Conservation (phyloP, 2,888 invertebrate species). For the Plusia festucae region DNA sequence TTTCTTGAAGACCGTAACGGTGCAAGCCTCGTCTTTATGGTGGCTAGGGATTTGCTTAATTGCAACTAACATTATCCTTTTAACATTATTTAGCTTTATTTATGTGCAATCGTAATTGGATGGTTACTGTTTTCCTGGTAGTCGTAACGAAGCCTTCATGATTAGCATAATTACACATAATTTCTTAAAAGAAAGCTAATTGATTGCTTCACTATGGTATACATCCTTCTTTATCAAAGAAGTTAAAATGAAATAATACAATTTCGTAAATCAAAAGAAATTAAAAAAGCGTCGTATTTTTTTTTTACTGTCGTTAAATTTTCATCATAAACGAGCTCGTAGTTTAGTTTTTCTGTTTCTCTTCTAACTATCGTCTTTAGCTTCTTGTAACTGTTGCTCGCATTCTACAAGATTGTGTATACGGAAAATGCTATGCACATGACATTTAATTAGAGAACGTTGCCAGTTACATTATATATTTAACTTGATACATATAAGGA, state of each 20-base stretch:
- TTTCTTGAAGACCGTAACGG: constrained; percentile 33
- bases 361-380: constrained; percentile 65
- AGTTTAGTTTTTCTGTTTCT: constrained; percentile 64
- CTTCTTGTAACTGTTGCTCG: constrained; percentile 67
- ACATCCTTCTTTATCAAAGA: no score
- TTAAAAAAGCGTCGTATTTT: no score
- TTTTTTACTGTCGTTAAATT: constrained; percentile 42
- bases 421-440: constrained; percentile 77
- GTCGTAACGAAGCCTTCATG: no score
- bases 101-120: constrained; percentile 11
- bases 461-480: constrained; percentile 75
- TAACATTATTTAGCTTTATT: constrained; percentile 14
- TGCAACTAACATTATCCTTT: constrained; percentile 20
- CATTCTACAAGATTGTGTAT: constrained; percentile 78
- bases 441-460: constrained; percentile 81
- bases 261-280: not conserved
- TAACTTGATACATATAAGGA: constrained; percentile 80
- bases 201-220: no score
- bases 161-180: not conserved
- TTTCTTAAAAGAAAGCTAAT: no score
- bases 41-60: constrained; percentile 23
- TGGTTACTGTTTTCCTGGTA: not conserved
- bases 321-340: constrained; percentile 57
- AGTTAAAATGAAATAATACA: no score
- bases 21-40: constrained; percentile 35